These are phyloP conservation scores for Myiagra hebetior DNA, from an alignment of 2,113 vertebrate species.

Conservation along the genomic window DNA sequence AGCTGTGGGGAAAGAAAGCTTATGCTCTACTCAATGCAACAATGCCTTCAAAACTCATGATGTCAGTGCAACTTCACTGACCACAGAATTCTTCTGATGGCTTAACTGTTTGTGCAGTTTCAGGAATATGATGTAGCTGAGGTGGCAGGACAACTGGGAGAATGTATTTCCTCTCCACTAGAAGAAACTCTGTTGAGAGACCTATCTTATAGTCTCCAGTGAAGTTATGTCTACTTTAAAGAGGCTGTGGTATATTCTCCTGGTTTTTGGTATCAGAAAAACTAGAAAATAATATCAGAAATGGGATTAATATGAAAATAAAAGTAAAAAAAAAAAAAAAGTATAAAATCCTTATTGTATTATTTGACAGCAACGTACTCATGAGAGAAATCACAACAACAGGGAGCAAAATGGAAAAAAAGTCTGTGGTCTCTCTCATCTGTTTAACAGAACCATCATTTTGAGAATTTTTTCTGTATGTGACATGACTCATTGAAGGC, in stretches of 20 bases:
- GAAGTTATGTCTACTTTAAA: background rate
- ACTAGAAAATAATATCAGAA: background rate
- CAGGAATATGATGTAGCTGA: background rate
- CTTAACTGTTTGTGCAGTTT: background rate
- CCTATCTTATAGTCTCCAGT: background rate
- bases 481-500: background rate
- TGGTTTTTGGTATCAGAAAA: background rate
- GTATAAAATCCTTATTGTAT: background rate
- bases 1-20: background rate
- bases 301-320: background rate
- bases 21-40: background rate
- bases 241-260: background rate
- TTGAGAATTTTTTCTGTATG: background rate
- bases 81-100: fast-evolving
- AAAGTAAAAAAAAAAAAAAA: background rate
- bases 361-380: background rate
- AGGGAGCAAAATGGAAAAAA: background rate
- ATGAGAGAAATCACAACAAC: background rate
- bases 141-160: background rate
- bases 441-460: background rate
- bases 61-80: background rate
- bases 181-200: background rate
- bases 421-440: background rate
- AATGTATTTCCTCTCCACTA: fast-evolving
- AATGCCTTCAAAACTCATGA: background rate